Conservation (phyloP, 2,888 invertebrate genomes). For the Selenia dentaria region DNA sequence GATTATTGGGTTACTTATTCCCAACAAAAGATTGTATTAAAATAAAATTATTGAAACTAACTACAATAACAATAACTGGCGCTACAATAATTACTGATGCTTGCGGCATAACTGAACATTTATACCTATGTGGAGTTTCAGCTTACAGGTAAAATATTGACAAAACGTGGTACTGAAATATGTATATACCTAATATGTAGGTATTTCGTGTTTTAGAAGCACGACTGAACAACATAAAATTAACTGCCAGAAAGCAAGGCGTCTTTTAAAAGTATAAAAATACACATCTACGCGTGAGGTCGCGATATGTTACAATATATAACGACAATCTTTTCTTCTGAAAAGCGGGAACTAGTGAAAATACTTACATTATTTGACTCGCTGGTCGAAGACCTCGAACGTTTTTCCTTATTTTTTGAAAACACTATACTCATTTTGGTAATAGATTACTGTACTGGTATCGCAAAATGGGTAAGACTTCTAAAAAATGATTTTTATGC, state of each 20-base stretch:
- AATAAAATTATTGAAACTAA: too few species aligned
- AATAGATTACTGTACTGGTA: slow-evolving; percentile 11
- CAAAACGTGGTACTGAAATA: too few species aligned
- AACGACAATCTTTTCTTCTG: slow-evolving; percentile 45
- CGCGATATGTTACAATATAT: slow-evolving; percentile 36
- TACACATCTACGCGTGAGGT: slow-evolving; percentile 63
- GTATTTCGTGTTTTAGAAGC: too few species aligned
- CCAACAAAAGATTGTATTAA: too few species aligned
- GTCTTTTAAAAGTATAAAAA: slow-evolving; percentile 36
- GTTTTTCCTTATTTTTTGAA: slow-evolving; percentile 59
- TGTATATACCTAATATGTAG: too few species aligned
- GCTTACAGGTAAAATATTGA: too few species aligned
- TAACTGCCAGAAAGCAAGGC: not conserved
- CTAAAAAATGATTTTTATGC: slow-evolving; percentile 44
- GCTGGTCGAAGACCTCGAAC: slow-evolving; percentile 49
- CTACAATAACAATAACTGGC: too few species aligned
- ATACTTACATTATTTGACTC: slow-evolving; percentile 66
- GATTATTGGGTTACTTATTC: too few species aligned
- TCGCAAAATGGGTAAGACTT: slow-evolving; percentile 9
- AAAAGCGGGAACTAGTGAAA: slow-evolving; percentile 61
- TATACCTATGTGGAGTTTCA: too few species aligned
- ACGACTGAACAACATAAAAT: too few species aligned
- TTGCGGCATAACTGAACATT: too few species aligned
- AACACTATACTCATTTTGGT: slow-evolving; percentile 59
- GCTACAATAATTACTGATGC: too few species aligned